These are phyloP conservation scores for Agrochola macilenta DNA, from an alignment of 2,888 invertebrate species.

Conservation along the genomic window DNA sequence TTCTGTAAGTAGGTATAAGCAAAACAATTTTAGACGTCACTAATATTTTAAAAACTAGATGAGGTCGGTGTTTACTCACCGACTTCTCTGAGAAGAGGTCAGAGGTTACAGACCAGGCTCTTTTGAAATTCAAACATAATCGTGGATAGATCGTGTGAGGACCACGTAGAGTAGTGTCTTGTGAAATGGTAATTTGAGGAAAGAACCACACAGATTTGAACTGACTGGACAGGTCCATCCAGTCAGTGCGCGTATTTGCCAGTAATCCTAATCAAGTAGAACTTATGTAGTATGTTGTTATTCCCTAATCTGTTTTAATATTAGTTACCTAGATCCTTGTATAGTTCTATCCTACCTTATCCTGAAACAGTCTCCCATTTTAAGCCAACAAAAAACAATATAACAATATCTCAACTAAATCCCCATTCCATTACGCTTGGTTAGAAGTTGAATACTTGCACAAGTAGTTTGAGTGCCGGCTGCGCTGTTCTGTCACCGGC, in stretches of 20 bases:
- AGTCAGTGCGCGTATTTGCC: not conserved
- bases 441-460: slow-evolving; percentile 64
- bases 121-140: not conserved
- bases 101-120: not conserved
- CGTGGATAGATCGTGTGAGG: too few species aligned
- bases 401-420: slow-evolving; percentile 52
- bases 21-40: not conserved
- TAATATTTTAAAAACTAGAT: not conserved
- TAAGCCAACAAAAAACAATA: slow-evolving; percentile 32
- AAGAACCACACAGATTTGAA: not conserved
- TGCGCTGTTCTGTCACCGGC: slow-evolving; percentile 58
- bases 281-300: not conserved
- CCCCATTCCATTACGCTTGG: slow-evolving; percentile 53
- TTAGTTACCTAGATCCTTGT: not conserved
- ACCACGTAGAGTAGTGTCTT: not conserved
- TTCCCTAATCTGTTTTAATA: not conserved
- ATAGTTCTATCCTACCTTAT: not conserved
- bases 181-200: not conserved
- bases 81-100: not conserved
- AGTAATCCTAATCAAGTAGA: not conserved
- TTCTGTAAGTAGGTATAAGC: not conserved
- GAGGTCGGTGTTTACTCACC: not conserved
- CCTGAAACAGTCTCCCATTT: not conserved
- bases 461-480: slow-evolving; percentile 62
- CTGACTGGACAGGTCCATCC: not conserved